A percentile compares a stretch with the other conserved stretches of the same genome.
Evolutionary conservation across 2,888 invertebrate genomes (phyloP).

Genomic region (Abscondita cerata): DNA sequence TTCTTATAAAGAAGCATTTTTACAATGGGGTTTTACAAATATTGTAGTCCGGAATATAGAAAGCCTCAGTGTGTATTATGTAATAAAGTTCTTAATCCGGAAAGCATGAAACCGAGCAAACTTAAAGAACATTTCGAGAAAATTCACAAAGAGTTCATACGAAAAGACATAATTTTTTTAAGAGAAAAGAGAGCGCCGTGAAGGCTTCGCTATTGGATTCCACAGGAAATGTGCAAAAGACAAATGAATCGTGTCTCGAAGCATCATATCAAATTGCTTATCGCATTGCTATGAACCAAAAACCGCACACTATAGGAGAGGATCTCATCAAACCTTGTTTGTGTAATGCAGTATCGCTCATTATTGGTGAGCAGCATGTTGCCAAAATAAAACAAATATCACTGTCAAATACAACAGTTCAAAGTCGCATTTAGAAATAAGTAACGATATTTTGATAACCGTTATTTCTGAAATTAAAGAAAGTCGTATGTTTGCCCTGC

Average conservation of each 20-base stretch:
- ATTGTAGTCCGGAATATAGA: no score
- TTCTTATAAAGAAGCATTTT: no score
- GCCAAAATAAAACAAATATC: no score
- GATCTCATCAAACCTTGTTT: conserved; percentile 2
- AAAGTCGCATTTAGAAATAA: conserved; percentile 2
- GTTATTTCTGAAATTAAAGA: conserved; percentile 4
- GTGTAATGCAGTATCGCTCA: no score
- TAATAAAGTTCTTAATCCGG: neutral
- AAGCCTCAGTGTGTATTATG: conserved; percentile 36
- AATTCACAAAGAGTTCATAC: conserved; percentile 39
- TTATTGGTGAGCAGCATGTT: neutral
- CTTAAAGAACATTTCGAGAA: conserved; percentile 40
- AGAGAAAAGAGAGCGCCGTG: conserved; percentile 9
- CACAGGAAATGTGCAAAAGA: conserved; percentile 4
- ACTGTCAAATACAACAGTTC: neutral
- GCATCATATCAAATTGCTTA: conserved; percentile 8
- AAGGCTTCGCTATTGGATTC: neutral
- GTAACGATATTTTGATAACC: conserved; percentile 9
- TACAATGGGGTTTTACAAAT: no score
- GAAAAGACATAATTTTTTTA: conserved; percentile 29
- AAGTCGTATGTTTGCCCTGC: conserved; percentile 1
- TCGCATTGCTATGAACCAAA: neutral
- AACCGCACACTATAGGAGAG: conserved; percentile 4
- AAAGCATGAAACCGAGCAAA: conserved; percentile 30
- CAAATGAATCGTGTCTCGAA: conserved; percentile 6